phyloP scores from a whole-genome alignment of 2,113 vertebrate species.

The Anhinga rufa region DNA sequence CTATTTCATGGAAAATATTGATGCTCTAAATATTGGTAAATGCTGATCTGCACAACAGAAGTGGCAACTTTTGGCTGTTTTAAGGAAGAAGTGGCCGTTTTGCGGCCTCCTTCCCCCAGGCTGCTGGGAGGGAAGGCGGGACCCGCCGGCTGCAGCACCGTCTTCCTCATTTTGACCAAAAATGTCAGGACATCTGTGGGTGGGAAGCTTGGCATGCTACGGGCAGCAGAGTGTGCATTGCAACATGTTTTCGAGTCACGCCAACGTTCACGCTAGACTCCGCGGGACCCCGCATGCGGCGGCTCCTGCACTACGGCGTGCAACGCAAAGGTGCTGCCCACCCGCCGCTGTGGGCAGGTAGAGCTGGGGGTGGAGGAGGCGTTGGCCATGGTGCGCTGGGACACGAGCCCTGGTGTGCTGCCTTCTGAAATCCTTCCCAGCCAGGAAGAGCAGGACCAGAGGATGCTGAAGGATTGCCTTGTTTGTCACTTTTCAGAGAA shows the following conservation, averaged over 20 bases:
- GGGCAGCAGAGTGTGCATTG: fast-evolving
- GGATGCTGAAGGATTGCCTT: neutral
- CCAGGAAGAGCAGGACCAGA: neutral
- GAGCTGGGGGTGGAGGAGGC: neutral
- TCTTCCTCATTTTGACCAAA: neutral
- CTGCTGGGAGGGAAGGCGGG: neutral
- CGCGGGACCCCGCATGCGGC: fast-evolving
- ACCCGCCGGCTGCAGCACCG: fast-evolving
- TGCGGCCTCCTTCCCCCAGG: neutral
- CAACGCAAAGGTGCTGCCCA: neutral
- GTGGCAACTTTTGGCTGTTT: neutral
- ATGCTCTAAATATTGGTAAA: neutral
- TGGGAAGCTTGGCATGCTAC: fast-evolving
- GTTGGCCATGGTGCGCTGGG: no score
- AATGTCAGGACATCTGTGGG: neutral
- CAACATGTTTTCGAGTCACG: fast-evolving
- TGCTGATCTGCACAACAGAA: neutral
- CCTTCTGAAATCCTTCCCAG: neutral
- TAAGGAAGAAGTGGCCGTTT: neutral
- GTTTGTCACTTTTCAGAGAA: neutral
- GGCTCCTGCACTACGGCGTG: fast-evolving
- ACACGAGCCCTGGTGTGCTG: neutral
- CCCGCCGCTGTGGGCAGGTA: fast-evolving
- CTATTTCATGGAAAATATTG: neutral
- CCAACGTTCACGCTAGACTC: no score